A percentile compares a stretch with the other conserved stretches of the same genome.
These are phyloP conservation scores for Puma concolor DNA, from an alignment of 2,113 vertebrate genomes.

Conservation along the genomic window DNA sequence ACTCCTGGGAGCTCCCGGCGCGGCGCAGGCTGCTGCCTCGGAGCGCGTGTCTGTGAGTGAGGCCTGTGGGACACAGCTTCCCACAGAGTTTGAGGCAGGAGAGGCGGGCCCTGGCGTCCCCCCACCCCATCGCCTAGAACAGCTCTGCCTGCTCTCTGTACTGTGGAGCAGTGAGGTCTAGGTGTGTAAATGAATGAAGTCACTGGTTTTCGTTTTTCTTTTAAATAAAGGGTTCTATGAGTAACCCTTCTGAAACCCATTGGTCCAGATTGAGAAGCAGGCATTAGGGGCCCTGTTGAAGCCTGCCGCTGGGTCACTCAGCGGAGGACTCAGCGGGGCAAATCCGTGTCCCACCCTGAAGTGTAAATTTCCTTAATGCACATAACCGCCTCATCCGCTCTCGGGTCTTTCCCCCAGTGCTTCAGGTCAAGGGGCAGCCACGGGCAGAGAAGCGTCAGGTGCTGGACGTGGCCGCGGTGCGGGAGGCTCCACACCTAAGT, in stretches of 20 bases:
- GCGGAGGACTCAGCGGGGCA: neutral
- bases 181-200: neutral
- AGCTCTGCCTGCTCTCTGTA: neutral
- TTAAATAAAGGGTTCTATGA: neutral
- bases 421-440: neutral
- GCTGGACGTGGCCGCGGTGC: neutral
- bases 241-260: neutral
- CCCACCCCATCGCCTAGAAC: neutral
- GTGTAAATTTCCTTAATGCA: accelerated
- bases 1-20: neutral
- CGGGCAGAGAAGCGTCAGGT: neutral
- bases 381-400: neutral
- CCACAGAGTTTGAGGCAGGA: neutral
- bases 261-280: neutral
- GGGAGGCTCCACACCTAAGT: neutral
- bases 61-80: neutral
- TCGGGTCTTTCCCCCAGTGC: neutral
- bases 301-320: neutral
- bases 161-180: neutral
- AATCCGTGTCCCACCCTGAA: neutral
- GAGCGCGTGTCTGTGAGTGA: accelerated
- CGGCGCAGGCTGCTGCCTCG: neutral
- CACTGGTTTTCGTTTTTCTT: too few relatives aligned
- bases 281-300: neutral
- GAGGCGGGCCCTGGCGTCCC: neutral